These are phyloP conservation scores for Venusia cambrica DNA, from an alignment of 2,888 invertebrate genomes.

Conservation along the genomic window DNA sequence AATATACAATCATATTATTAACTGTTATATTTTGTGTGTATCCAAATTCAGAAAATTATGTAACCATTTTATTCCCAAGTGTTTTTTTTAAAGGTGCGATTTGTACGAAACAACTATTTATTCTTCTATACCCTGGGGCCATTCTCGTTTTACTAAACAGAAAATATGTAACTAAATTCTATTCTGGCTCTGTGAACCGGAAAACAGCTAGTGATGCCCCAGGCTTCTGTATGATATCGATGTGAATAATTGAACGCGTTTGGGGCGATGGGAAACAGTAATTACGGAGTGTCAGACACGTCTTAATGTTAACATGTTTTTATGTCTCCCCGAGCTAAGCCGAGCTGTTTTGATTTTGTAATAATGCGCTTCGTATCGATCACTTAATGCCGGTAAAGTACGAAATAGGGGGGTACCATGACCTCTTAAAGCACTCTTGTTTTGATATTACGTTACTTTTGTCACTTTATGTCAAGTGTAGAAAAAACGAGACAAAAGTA, in stretches of 20 bases:
- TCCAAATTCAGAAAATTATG: too few relatives aligned
- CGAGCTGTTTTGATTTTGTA: conserved; percentile 9
- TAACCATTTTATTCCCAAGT: too few relatives aligned
- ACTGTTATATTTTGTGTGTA: too few relatives aligned
- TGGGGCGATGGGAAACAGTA: conserved; percentile 15
- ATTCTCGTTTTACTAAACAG: conserved; percentile 48
- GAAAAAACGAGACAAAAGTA: too few relatives aligned
- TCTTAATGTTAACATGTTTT: conserved; percentile 6
- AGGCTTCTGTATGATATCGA: conserved; percentile 15
- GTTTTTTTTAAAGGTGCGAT: too few relatives aligned
- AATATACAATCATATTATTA: too few relatives aligned
- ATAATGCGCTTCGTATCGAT: background rate
- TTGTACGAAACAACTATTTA: too few relatives aligned
- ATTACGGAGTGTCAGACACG: conserved; percentile 12
- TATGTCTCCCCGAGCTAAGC: background rate
- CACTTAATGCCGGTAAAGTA: too few relatives aligned
- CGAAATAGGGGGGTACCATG: too few relatives aligned
- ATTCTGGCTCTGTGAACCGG: conserved; percentile 54
- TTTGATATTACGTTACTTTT: too few relatives aligned
- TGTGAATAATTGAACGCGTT: conserved; percentile 16
- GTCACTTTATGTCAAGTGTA: too few relatives aligned
- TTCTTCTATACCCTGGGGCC: conserved; percentile 21
- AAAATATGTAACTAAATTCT: conserved; percentile 58
- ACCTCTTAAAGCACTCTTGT: too few relatives aligned
- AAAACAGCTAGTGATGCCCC: conserved; percentile 45